Evolutionary conservation across 2,888 invertebrate species (phyloP).

Genomic region (Escarpia spicata): DNA sequence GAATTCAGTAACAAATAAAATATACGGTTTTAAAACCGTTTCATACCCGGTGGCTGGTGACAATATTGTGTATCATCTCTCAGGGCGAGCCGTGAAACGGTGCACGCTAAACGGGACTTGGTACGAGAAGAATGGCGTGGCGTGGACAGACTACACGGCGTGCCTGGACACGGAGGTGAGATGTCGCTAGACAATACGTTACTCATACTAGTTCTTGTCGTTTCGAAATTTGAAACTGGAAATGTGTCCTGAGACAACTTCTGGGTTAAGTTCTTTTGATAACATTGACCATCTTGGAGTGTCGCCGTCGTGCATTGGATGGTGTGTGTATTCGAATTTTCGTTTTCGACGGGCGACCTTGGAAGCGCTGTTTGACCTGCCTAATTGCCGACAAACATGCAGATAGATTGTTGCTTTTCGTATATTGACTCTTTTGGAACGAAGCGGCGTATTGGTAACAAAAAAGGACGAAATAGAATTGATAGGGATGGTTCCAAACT

Average conservation of each 20-base stretch:
- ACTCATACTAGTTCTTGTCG: background rate
- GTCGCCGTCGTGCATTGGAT: too few species aligned
- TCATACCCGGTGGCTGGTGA: background rate
- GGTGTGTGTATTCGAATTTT: too few species aligned
- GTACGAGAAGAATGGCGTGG: slow-evolving; percentile 44
- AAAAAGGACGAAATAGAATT: too few species aligned
- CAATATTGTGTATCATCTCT: slow-evolving; percentile 17
- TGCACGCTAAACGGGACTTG: slow-evolving; percentile 50
- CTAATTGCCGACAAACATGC: too few species aligned
- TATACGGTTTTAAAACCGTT: background rate
- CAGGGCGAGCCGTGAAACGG: slow-evolving; percentile 50
- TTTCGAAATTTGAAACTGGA: background rate
- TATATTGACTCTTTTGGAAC: too few species aligned
- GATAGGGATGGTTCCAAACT: too few species aligned
- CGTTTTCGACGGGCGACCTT: too few species aligned
- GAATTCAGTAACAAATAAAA: background rate
- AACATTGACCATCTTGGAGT: too few species aligned
- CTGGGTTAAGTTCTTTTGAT: too few species aligned
- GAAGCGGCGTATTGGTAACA: too few species aligned
- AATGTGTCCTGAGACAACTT: background rate
- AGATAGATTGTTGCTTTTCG: too few species aligned
- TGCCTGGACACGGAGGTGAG: slow-evolving; percentile 55
- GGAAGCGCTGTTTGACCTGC: too few species aligned
- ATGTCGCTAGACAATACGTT: background rate
- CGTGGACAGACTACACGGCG: slow-evolving; percentile 60